Percentiles rank a stretch among this genome's conserved stretches.
phyloP scores from a whole-genome alignment of 2,888 invertebrate species.

The Hyposoter dolosus region DNA sequence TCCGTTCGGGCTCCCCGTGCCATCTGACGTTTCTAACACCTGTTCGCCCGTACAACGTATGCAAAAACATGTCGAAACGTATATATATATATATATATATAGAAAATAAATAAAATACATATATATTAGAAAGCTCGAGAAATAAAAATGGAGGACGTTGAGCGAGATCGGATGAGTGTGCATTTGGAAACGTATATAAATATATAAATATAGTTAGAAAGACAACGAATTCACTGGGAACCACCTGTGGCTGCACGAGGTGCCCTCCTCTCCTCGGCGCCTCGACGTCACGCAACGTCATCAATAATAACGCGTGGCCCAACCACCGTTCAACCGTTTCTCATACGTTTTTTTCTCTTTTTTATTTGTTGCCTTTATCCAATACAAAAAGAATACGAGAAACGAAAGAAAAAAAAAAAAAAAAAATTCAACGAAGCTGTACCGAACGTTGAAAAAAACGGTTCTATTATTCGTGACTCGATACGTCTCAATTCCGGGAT shows the following conservation, averaged over 20 bases:
- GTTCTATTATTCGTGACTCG: slow-evolving; percentile 18
- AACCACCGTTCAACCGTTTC: slow-evolving; percentile 28
- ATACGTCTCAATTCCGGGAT: slow-evolving; percentile 46
- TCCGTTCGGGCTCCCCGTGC: not conserved
- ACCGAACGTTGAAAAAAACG: slow-evolving; percentile 19
- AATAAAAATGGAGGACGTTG: slow-evolving; percentile 14
- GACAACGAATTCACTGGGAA: slow-evolving; percentile 72
- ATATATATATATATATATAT: not conserved
- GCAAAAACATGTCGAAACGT: slow-evolving; percentile 16
- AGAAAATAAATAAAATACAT: not conserved
- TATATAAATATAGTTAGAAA: slow-evolving; percentile 45
- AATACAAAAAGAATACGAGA: slow-evolving; percentile 25
- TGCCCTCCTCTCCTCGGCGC: slow-evolving; percentile 63
- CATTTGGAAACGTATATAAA: slow-evolving; percentile 13
- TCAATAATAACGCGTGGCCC: slow-evolving; percentile 75
- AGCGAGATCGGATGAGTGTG: slow-evolving; percentile 12
- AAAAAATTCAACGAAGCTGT: not conserved
- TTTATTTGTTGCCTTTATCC: slow-evolving; percentile 4
- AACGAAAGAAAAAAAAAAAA: not conserved
- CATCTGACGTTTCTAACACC: slow-evolving; percentile 38
- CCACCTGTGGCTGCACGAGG: slow-evolving; percentile 78
- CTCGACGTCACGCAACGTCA: slow-evolving; percentile 76
- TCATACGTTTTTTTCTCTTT: not conserved
- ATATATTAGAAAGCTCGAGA: not conserved
- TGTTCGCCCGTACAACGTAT: slow-evolving; percentile 18